Conservation (phyloP, 2,797 vertebrate genomes). For the Fringilla coelebs region DNA sequence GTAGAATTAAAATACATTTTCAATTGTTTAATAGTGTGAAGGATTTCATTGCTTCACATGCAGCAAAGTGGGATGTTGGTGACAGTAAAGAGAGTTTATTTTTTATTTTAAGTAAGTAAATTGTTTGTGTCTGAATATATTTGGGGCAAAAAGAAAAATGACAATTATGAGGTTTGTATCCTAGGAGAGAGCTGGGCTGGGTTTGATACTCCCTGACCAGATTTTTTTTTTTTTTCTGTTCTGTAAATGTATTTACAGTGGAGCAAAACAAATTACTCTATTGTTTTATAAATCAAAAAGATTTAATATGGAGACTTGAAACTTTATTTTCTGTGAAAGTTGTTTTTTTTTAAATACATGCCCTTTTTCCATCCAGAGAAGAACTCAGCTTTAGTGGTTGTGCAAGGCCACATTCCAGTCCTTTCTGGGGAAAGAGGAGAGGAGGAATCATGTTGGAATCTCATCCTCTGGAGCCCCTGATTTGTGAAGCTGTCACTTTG, state of each 20-base stretch:
- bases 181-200: background rate
- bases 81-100: background rate
- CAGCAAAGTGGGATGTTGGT: background rate
- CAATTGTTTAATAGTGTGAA: conserved; percentile 45
- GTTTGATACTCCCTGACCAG: background rate
- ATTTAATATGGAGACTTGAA: background rate
- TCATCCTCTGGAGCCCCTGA: background rate
- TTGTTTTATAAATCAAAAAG: conserved; percentile 21
- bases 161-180: background rate
- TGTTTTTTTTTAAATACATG: background rate
- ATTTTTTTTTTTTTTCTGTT: background rate
- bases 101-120: background rate
- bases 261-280: background rate
- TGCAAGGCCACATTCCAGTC: background rate
- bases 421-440: background rate
- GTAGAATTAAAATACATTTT: conserved; percentile 77
- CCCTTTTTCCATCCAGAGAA: background rate
- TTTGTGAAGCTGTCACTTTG: background rate
- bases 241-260: background rate
- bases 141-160: background rate
- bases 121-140: background rate
- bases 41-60: conserved; percentile 47
- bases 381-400: background rate
- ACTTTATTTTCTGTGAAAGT: background rate
- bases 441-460: background rate